These are phyloP conservation scores for Thermophis baileyi DNA, from an alignment of 2,113 vertebrate species.

Conservation along the genomic window DNA sequence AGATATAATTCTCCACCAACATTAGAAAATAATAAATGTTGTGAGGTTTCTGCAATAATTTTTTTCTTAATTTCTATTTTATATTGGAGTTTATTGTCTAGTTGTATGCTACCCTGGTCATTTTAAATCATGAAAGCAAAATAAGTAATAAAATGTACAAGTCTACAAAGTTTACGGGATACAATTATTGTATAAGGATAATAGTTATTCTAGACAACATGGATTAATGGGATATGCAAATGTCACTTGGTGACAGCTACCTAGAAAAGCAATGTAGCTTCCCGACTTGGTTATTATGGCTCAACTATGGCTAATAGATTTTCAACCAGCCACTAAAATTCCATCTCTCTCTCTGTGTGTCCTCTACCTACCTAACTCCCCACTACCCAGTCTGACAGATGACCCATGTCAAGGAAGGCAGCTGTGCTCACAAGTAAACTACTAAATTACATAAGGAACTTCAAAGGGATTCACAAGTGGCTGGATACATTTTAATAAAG, in stretches of 20 bases:
- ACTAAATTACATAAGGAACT: not conserved
- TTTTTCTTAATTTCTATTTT: not conserved
- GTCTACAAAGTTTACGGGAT: not conserved
- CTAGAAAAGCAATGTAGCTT: not conserved
- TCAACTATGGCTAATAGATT: not conserved
- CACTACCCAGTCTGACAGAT: not conserved
- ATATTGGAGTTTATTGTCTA: not conserved
- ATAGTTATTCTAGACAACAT: not conserved
- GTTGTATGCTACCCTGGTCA: not conserved
- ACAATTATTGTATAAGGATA: not conserved
- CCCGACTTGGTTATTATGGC: not conserved
- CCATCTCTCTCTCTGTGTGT: not conserved
- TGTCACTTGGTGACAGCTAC: not conserved
- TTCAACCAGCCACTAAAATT: not conserved
- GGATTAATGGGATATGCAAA: not conserved
- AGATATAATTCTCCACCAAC: not conserved
- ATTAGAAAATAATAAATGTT: not conserved
- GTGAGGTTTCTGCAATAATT: not conserved
- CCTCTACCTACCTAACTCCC: not conserved
- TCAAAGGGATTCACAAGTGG: not conserved
- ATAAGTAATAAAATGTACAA: not conserved
- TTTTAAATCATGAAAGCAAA: not conserved
- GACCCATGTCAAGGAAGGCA: not conserved
- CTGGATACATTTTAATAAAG: not conserved
- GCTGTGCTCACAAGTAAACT: not conserved